phyloP scores from a whole-genome alignment of 2,888 invertebrate genomes.

The Catonia carolina region DNA sequence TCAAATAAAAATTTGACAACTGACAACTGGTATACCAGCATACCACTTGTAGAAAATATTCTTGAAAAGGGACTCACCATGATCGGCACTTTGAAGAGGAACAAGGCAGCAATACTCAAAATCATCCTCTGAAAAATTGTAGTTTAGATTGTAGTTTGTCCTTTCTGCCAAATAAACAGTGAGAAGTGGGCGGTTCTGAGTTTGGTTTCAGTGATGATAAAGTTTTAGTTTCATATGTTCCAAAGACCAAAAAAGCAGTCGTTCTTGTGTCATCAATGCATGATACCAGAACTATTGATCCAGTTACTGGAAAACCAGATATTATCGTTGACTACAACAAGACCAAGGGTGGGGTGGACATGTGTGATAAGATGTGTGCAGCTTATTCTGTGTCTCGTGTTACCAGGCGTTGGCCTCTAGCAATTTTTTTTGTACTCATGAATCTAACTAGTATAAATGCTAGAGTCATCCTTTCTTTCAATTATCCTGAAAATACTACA shows the following conservation, averaged over 20 bases:
- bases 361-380: constrained; percentile 21
- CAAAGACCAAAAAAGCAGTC: constrained; percentile 21
- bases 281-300: constrained; percentile 14
- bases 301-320: constrained; percentile 20
- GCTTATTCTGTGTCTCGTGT: constrained; percentile 11
- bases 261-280: constrained; percentile 25
- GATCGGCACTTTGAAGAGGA: constrained; percentile 18
- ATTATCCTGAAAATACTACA: not conserved
- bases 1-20: constrained; percentile 29
- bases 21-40: constrained; percentile 19
- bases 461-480: constrained; percentile 1
- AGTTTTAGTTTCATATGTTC: constrained; percentile 17
- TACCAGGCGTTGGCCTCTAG: constrained; percentile 20
- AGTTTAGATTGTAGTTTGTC: too few relatives aligned
- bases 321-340: constrained; percentile 17
- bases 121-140: too few relatives aligned
- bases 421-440: constrained; percentile 18
- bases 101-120: constrained; percentile 21
- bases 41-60: constrained; percentile 14
- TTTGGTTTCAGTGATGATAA: constrained; percentile 20
- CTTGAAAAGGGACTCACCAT: constrained; percentile 19
- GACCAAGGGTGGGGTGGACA: constrained; percentile 23
- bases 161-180: constrained; percentile 16
- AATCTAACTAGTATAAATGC: constrained; percentile 1
- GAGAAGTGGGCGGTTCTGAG: constrained; percentile 6